Evolutionary conservation across 2,888 invertebrate species (phyloP), one percentile per base, ranked within the genome.

Genomic region (Drosophila formosana): DNA sequence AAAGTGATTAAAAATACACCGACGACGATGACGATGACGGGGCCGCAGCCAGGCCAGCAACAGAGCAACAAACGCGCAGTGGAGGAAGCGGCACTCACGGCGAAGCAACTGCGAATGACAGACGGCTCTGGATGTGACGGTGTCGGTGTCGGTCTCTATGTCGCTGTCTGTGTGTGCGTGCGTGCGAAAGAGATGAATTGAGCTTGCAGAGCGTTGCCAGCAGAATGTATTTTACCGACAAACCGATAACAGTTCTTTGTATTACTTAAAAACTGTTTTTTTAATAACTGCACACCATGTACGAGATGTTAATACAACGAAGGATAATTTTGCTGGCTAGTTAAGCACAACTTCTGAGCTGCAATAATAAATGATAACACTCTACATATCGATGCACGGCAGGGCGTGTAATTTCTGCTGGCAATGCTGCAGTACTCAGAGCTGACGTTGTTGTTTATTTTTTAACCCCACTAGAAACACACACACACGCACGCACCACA

Each of bases 1-100:
- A 82, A 79, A 76, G 71, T 80, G 88, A 88, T 86, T 88, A 83
- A 83, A 83, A 88, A 83, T 83, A 83, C 81, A 88, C 83, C 87
- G 88, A 83, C 83, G 61, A 75, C 80, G 76, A 75, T 18, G 18
- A 18, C 79, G 76, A 75, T 75, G 79, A 78, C 75, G 79, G 78
- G 75, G 75, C 71, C 75, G 86, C 83, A 82, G 80, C 80, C 88
- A 82, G 84, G 83, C 67, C 75, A 77, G 78, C 73, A 80, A 77
- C 78, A 79, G 71, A 78, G 80, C 61, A 61, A 77, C 76, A 76
- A 79, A 80, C 62, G 68, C 72, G 66, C 58, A 78, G 61, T 51
- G 64, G 60, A 32, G 60, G 51, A 11, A 61, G 52, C 79, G 77
- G 75, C 77, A 79, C 72, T 70, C 61, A 57, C 77, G 68, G 72